Conservation (phyloP, 2,888 invertebrate species). For the Argyra leucocephala region DNA sequence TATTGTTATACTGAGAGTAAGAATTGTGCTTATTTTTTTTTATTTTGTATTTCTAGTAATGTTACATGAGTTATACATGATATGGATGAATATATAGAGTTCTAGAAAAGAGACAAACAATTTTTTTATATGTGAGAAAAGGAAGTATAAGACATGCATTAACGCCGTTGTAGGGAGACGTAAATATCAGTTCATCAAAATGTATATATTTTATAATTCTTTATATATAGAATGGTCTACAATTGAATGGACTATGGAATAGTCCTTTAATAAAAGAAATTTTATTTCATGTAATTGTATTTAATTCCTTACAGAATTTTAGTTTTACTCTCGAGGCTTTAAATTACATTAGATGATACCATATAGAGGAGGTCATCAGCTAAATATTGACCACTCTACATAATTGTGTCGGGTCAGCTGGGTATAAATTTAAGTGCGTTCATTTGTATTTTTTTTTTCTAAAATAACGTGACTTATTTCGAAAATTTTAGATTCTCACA, state of each 20-base stretch:
- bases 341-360: no score
- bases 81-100: no score
- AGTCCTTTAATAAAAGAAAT: no score
- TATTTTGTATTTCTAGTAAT: background rate
- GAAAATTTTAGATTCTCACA: no score
- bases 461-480: background rate
- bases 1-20: background rate
- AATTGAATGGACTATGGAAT: no score
- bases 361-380: background rate
- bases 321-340: no score
- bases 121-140: background rate
- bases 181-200: no score
- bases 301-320: no score
- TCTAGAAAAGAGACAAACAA: background rate
- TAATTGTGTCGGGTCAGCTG: background rate
- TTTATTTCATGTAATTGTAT: no score
- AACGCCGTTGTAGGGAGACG: background rate
- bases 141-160: background rate
- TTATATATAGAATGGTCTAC: no score
- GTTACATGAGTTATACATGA: background rate
- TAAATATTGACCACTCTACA: conserved; percentile 1
- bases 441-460: background rate
- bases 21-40: background rate
- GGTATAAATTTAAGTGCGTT: background rate
- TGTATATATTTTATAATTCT: no score